These are phyloP conservation scores for Phoeniculus purpureus DNA, from an alignment of 2,797 vertebrate genomes.

Conservation along the genomic window DNA sequence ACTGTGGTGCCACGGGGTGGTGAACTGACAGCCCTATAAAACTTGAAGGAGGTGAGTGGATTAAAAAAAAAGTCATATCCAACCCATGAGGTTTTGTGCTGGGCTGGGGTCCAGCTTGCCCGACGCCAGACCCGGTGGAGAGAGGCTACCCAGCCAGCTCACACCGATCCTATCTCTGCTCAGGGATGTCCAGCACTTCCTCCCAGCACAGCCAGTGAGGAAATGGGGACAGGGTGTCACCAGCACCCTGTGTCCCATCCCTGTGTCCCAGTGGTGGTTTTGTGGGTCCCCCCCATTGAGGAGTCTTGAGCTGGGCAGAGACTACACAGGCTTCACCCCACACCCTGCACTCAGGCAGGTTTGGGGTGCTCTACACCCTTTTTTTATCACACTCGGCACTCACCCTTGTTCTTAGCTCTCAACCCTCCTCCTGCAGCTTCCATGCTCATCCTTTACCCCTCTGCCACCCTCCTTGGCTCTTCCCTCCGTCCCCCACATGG, in stretches of 20 bases:
- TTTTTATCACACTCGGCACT: too few relatives aligned
- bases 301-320: background rate
- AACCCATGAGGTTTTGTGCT: background rate
- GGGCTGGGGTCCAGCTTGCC: conserved; percentile 45
- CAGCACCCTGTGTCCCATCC: background rate
- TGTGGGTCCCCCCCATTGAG: fast-evolving
- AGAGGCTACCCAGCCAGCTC: conserved; percentile 44
- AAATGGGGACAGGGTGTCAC: background rate
- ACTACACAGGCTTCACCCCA: fast-evolving
- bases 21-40: background rate
- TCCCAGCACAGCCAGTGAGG: background rate
- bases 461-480: background rate
- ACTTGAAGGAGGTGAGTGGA: background rate
- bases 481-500: background rate
- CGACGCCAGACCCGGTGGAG: conserved; percentile 48
- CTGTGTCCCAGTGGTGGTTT: background rate
- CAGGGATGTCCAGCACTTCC: conserved; percentile 70
- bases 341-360: background rate
- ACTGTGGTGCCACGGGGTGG: background rate
- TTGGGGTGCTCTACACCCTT: background rate
- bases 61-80: background rate
- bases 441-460: background rate
- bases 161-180: conserved; percentile 64
- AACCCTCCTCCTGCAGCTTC: background rate
- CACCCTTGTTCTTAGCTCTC: background rate